Evolutionary conservation across 92 coral and sea anemone genomes (phyloP), one percentile per base, ranked within the genome.

Genomic region (Galaxea fascicularis): DNA sequence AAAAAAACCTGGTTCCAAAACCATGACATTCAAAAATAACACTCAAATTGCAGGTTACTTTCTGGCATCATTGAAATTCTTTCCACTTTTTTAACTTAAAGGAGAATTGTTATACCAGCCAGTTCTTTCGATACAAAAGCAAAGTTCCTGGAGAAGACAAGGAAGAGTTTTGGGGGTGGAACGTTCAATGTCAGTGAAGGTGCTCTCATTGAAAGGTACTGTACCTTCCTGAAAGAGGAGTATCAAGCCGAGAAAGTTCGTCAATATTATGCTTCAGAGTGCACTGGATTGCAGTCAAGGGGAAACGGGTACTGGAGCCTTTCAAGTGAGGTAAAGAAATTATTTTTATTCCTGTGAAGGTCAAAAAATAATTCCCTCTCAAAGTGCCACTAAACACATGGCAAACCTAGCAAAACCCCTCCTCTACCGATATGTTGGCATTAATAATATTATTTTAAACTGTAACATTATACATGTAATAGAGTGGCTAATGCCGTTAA

Each of bases 251-350:
- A 63, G 54, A 74, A 0, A 8, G 71, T 82, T 8, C 39, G 76
- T 17, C 72, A 44, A 24, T 87, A 64, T 44, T 46, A 31, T 56
- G 64, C 76, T 1, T 64, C 75, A 10, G 35, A 58, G 0, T 45
- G 62, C 12, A 60, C 80, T 60, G 86, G 82, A n/a, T n/a, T n/a
- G n/a, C n/a, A n/a, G n/a, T n/a, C n/a, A n/a, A n/a, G n/a, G n/a
- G n/a, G n/a, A 70, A 73, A 65, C 28, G 65, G 52, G n/a, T 73
- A 83, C 54, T 83, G 81, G 81, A 73, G 87, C 58, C 78, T 83
- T n/a, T n/a, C n/a, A n/a, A n/a, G n/a, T n/a, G n/a, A n/a, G n/a
- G n/a, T n/a, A n/a, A n/a, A n/a, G n/a, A n/a, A n/a, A n/a, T n/a
- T n/a, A n/a, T n/a, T n/a, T n/a, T n/a, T n/a, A n/a, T n/a, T n/a